phyloP scores from a whole-genome alignment of 2,888 invertebrate species.

The Leptinotarsa juncta region DNA sequence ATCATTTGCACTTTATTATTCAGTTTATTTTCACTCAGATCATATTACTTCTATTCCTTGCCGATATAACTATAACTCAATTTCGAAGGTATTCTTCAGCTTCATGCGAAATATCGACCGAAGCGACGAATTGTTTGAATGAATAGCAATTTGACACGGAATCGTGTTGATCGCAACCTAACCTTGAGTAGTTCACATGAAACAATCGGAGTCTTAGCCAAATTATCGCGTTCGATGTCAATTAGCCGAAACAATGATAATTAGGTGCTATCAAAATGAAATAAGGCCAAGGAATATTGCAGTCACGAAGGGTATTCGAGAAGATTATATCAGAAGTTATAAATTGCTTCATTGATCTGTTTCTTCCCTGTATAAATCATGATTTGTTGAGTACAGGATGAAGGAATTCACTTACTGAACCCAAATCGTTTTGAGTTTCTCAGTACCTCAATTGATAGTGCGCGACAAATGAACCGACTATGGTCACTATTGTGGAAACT shows the following conservation, averaged over 20 bases:
- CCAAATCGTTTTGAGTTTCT: too few species aligned
- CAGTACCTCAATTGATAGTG: too few species aligned
- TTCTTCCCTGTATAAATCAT: neutral
- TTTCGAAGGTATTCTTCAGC: neutral
- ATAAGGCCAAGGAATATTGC: neutral
- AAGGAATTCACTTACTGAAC: too few species aligned
- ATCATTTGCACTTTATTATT: too few species aligned
- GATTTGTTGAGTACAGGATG: neutral
- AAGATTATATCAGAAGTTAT: neutral
- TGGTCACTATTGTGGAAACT: too few species aligned
- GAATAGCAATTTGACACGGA: neutral
- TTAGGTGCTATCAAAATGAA: slow-evolving; percentile 13
- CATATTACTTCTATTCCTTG: neutral
- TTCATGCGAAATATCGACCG: neutral
- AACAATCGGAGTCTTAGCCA: neutral
- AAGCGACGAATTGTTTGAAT: neutral
- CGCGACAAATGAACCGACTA: too few species aligned
- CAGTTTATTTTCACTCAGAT: neutral
- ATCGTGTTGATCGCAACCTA: neutral
- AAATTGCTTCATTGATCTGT: neutral
- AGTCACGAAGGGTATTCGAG: slow-evolving; percentile 3
- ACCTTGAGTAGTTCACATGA: slow-evolving; percentile 5
- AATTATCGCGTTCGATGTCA: slow-evolving; percentile 14
- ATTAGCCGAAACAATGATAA: slow-evolving; percentile 9
- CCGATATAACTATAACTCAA: neutral